A percentile compares a stretch with the other conserved stretches of the same genome.
Evolutionary conservation across 1,140 invertebrate genomes (phyloP).

Genomic region (Drosophila paulistorum): DNA sequence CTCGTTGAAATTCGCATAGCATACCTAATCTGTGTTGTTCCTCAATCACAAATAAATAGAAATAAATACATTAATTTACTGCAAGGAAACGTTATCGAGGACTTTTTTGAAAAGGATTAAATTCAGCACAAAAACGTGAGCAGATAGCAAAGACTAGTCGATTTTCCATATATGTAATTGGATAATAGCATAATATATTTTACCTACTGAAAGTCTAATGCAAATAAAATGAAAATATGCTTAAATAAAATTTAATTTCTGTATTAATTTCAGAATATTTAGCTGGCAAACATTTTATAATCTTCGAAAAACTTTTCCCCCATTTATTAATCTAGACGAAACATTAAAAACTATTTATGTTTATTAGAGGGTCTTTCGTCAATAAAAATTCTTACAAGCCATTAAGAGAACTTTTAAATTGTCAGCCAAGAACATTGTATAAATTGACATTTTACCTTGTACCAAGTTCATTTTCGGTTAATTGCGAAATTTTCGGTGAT

Average conservation of each 20-base stretch:
- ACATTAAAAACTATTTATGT: conserved; percentile 27
- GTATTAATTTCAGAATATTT: background rate
- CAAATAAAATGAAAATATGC: background rate
- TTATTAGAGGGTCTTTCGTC: conserved; percentile 43
- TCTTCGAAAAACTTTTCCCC: background rate
- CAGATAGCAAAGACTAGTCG: too few relatives aligned
- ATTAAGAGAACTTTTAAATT: conserved; percentile 53
- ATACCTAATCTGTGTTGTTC: too few relatives aligned
- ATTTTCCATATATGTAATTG: too few relatives aligned
- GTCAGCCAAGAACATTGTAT: conserved; percentile 38
- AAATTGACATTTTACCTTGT: conserved; percentile 51
- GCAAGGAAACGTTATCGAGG: too few relatives aligned
- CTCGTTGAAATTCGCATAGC: too few relatives aligned
- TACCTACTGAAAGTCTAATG: too few relatives aligned
- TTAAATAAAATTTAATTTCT: background rate
- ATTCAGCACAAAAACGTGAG: too few relatives aligned
- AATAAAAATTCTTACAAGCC: conserved; percentile 45
- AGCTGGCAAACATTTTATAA: too few relatives aligned
- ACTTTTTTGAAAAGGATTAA: too few relatives aligned
- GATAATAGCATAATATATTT: too few relatives aligned
- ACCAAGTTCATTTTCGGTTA: conserved; percentile 52
- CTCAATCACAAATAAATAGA: too few relatives aligned
- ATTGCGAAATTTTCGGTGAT: conserved; percentile 28
- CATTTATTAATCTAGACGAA: background rate
- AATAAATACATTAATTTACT: too few relatives aligned